Evolutionary conservation across 2,797 vertebrate genomes (phyloP), one percentile per base, ranked within the genome.

Genomic region (Gymnodraco acuticeps): DNA sequence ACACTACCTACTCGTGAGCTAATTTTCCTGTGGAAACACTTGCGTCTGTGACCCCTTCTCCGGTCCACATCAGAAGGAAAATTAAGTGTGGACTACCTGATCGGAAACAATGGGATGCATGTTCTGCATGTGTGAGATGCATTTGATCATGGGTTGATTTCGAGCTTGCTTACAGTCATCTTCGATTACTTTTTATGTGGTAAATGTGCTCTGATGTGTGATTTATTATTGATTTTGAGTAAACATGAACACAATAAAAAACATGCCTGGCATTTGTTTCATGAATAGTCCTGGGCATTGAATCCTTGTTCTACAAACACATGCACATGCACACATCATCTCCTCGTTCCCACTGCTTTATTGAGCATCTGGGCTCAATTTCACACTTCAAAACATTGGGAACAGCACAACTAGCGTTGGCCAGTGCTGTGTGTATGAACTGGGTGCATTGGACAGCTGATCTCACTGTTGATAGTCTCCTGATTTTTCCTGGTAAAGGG

Each of bases 311-410:
- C 13, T 20, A 20, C 48, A 45, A 14, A 59, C 62, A 78, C 17
- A 71, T 58, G 58, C 56, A 60, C 52, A 27, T 66, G 61, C 70
- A 47, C 66, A 59, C 70, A 31, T 47, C 64, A 59, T 78, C 81
- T 83, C 72, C 89, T 87, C 77, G 75, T 92, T 93, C 81, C 86
- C 89, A 92, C 76, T 90, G 72, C 77, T 88, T 92, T 84, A 82
- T 85, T 83, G 76, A 92, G 82, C 94, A 95, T 95, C 94, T 95
- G 94, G 91, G 83, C 83, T 90, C 82, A 87, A 94, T 95, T 95
- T 92, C 81, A 90, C 78, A 89, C 81, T 87, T 89, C 84, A 90
- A 91, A 92, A 84, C 81, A 88, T 48, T 59, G 64, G 70, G 73
- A 91, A 87, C 79, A 88, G 82, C 75, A 73, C 73, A 87, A 62